Evolutionary conservation across 2,888 invertebrate genomes (phyloP).

Genomic region (Pycnomerus fuliginosus): DNA sequence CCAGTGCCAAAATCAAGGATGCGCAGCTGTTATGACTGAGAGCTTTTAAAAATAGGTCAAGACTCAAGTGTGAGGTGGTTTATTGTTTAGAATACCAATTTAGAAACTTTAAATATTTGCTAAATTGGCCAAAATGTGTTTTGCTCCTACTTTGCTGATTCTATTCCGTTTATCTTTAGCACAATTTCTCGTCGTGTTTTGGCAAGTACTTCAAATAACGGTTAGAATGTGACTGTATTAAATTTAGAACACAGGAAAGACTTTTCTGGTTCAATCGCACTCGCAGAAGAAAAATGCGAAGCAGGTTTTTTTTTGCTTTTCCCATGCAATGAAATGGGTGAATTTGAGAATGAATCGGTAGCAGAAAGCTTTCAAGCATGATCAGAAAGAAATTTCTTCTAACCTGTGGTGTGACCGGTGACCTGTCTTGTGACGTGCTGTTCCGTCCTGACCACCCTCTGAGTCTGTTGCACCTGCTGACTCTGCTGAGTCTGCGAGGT

Average conservation of each 20-base stretch:
- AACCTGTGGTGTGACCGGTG: constrained; percentile 70
- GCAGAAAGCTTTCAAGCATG: constrained; percentile 9
- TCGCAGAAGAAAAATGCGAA: no score
- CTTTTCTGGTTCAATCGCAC: no score
- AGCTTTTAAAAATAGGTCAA: no score
- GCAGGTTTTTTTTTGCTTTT: constrained; percentile 2
- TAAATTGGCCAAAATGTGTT: not conserved
- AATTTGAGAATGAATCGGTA: constrained; percentile 21
- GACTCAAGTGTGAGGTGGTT: no score
- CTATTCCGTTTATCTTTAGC: constrained; percentile 3
- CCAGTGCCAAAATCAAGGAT: no score
- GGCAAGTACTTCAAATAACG: not conserved
- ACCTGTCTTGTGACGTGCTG: constrained; percentile 78
- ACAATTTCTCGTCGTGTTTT: not conserved
- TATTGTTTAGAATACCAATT: no score
- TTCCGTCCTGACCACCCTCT: constrained; percentile 69
- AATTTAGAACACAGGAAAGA: no score
- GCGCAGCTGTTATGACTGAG: no score
- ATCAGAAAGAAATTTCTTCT: constrained; percentile 35
- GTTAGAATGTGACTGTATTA: not conserved
- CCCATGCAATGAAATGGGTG: no score
- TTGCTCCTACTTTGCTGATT: not conserved
- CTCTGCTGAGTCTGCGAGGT: constrained; percentile 47
- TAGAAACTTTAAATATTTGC: no score
- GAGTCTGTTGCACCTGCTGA: constrained; percentile 55